Evolutionary conservation across 2,113 vertebrate species (phyloP), one percentile per base, ranked within the genome.

Genomic region (Zosterops borbonicus): DNA sequence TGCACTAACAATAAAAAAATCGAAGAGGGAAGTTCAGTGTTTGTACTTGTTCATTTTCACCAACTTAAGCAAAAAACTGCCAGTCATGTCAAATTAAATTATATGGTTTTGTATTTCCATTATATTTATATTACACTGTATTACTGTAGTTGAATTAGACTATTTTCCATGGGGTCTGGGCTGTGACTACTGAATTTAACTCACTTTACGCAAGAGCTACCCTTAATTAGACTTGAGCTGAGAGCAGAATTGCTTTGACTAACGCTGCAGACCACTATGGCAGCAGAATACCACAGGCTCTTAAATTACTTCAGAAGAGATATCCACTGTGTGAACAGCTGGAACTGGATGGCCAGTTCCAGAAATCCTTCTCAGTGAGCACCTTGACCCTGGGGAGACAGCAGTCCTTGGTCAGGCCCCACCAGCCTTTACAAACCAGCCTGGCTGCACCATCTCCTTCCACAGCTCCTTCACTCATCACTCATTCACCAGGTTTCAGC

Each of bases 31-130:
- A 84, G 78, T 87, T 91, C 59, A 28, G 55, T 81, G 81, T 79
- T 90, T 77, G 68, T 59, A 62, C 42, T 83, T 5, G 0, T 56
- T 88, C 75, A 13, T 94, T 95, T 91, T 71, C 85, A 88, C 70
- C 0, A 0, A 87, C 70, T 92, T 88, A 70, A 77, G 94, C 82
- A 92, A 64, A 92, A 96, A 90, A 69, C 64, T 92, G 83, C 73
- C 94, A 92, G 83, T 94, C 92, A 68, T 22, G 58, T 94, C 64
- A 94, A 95, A 94, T 96, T 90, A 93, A 94, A 95, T 94, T 77
- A 79, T 62, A 93, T 84, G 92, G 92, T 9, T 96, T 94, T 92
- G 82, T 96, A 96, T 96, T 95, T 95, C 91, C 70, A 82, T 96
- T 97, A 70, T 91, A 92, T 91, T 95, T 94, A 69, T 91, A 94